These are phyloP conservation scores for Rousettus madagascariensis DNA, from an alignment of 2,797 vertebrate genomes.

Conservation along the genomic window DNA sequence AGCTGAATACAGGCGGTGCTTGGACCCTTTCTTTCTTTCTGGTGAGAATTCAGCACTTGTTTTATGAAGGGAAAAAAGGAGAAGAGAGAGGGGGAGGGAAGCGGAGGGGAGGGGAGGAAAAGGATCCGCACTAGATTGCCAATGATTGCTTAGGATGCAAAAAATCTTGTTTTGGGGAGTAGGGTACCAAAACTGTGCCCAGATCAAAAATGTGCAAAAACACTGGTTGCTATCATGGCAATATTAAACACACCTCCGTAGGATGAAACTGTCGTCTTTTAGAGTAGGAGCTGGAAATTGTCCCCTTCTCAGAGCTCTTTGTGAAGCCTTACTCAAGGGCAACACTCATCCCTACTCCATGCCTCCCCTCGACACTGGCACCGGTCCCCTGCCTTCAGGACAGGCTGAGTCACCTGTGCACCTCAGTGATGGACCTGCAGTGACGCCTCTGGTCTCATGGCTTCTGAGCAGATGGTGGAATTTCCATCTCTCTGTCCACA, in stretches of 20 bases:
- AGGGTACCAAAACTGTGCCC: background rate
- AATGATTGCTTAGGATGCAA: background rate
- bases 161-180: background rate
- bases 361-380: background rate
- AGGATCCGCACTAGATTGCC: background rate
- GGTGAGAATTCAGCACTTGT: background rate
- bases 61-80: background rate
- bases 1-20: background rate
- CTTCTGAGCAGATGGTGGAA: background rate
- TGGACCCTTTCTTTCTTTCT: background rate
- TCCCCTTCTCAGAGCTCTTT: background rate
- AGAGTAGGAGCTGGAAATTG: background rate
- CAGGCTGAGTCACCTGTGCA: background rate
- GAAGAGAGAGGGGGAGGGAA: fast-evolving
- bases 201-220: background rate
- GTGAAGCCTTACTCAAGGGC: background rate
- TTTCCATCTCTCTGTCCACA: background rate
- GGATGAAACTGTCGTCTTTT: background rate
- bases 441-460: background rate
- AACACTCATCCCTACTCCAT: background rate
- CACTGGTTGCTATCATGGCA: background rate
- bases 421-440: background rate
- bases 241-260: background rate
- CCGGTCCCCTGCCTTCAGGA: background rate
- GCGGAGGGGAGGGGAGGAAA: background rate